Evolutionary conservation across 2,888 invertebrate species (phyloP), one percentile per base, ranked within the genome.

Genomic region (Torymus texanus): DNA sequence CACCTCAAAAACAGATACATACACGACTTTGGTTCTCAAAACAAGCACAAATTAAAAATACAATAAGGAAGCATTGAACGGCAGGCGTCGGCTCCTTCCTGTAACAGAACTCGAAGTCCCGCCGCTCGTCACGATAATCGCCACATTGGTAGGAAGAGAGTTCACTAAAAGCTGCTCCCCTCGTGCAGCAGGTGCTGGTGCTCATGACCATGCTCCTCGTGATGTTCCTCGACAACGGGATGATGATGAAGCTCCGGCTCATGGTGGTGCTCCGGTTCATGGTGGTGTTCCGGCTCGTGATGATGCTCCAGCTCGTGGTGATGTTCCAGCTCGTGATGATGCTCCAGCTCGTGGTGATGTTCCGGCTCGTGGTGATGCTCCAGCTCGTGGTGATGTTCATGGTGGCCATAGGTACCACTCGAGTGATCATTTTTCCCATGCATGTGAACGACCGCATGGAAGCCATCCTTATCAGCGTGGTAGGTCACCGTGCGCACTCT

Each of bases 401-500:
- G n/a, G 0, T 55, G 51, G 18, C 85, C 86, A 62, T 88, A 87
- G 77, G 85, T 85, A 21, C 86, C 86, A 21, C 86, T 85, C 14
- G 87, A 85, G 78, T 89, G 89, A 76, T 89, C 87, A 81, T 88
- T 89, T 55, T 89, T 89, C 51, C 87, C 87, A 56, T 87, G 85
- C 58, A 87, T 88, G 78, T 87, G 88, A 8, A 90, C 90, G 41
- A 86, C 85, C 5, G 90, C 91, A 81, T 89, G 89, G 84, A 91
- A 91, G 79, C 90, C 90, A 29, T 87, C 87, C 67, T 88, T 88
- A 71, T 89, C 91, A 1, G 87, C 87, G 65, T 84, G 86, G 79
- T 89, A 89, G 78, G 86, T 89, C 18, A 89, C 89, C n/a, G 85
- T 86, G 14, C 89, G 86, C 21, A 84, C 84, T 62, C 87, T 86